Evolutionary conservation across 2,888 invertebrate species (phyloP).

Genomic region (Chalcosyrphus nemorum): DNA sequence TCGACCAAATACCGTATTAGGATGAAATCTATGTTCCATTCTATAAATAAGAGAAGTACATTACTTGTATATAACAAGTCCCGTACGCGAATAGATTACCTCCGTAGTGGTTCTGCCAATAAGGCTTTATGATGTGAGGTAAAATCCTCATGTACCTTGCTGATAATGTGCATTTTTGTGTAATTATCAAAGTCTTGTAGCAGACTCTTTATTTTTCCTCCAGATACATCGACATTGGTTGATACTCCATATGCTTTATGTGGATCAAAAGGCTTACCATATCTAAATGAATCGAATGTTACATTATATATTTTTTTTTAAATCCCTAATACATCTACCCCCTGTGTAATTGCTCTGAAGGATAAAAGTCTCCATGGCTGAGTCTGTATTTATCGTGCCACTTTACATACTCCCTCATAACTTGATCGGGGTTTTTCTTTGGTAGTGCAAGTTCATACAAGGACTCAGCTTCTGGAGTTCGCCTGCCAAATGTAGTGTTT

Average conservation of each 20-base stretch:
- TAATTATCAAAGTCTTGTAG: conserved; percentile 73
- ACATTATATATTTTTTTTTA: no score
- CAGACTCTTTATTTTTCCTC: conserved; percentile 75
- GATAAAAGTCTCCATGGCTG: conserved; percentile 79
- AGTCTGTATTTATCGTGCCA: conserved; percentile 78
- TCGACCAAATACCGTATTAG: conserved; percentile 73
- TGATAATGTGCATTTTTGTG: conserved; percentile 70
- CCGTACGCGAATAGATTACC: conserved; percentile 55
- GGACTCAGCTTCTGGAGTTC: conserved; percentile 30
- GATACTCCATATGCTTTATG: conserved; percentile 73
- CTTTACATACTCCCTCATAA: conserved; percentile 75
- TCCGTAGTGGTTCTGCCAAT: conserved; percentile 75
- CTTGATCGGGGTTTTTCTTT: conserved; percentile 74
- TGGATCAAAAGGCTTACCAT: conserved; percentile 74
- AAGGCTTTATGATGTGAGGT: conserved; percentile 74
- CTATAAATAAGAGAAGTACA: no score
- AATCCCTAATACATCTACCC: conserved; percentile 72
- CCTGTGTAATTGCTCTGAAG: conserved; percentile 77
- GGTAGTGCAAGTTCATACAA: conserved; percentile 76
- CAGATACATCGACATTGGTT: conserved; percentile 72
- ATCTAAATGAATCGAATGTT: conserved; percentile 70
- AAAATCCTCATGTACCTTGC: conserved; percentile 76
- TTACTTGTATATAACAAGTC: no score
- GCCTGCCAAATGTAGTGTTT: conserved; percentile 76
- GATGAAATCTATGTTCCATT: conserved; percentile 60